These are phyloP conservation scores for Biston betularia DNA, from an alignment of 2,888 invertebrate genomes.

Conservation along the genomic window DNA sequence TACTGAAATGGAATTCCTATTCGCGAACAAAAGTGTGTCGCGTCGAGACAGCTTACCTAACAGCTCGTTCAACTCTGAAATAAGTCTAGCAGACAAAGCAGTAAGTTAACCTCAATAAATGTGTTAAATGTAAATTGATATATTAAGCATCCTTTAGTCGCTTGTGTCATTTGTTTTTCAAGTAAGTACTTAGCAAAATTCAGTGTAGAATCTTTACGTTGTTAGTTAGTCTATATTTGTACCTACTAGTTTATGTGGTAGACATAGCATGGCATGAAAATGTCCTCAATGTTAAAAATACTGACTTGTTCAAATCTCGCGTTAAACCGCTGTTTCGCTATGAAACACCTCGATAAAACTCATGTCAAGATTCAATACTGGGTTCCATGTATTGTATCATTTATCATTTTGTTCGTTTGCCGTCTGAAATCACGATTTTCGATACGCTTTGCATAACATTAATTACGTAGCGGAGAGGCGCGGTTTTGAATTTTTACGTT, in stretches of 20 bases:
- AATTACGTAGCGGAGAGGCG: slow-evolving; percentile 34
- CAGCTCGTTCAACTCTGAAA: slow-evolving; percentile 61
- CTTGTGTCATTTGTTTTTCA: slow-evolving; percentile 28
- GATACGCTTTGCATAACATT: slow-evolving; percentile 50
- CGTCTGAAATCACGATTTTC: slow-evolving; percentile 55
- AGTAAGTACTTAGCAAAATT: neutral
- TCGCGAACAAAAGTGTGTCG: slow-evolving; percentile 61
- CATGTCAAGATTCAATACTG: slow-evolving; percentile 19
- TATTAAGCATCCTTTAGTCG: slow-evolving; percentile 33
- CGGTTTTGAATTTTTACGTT: slow-evolving; percentile 43
- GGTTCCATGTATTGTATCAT: slow-evolving; percentile 48
- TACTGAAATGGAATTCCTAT: slow-evolving; percentile 78
- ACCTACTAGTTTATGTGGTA: neutral
- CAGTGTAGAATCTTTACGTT: slow-evolving; percentile 11
- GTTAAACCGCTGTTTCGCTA: neutral
- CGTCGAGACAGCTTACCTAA: slow-evolving; percentile 71
- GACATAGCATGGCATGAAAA: neutral
- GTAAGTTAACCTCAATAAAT: slow-evolving; percentile 58
- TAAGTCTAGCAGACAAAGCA: slow-evolving; percentile 70
- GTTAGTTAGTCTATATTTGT: neutral
- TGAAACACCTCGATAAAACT: neutral
- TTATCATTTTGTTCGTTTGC: slow-evolving; percentile 44
- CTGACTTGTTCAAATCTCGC: neutral
- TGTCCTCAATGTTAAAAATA: neutral
- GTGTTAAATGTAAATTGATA: slow-evolving; percentile 23